Conservation (phyloP, 1,140 invertebrate genomes). For the Spodoptera litura region DNA sequence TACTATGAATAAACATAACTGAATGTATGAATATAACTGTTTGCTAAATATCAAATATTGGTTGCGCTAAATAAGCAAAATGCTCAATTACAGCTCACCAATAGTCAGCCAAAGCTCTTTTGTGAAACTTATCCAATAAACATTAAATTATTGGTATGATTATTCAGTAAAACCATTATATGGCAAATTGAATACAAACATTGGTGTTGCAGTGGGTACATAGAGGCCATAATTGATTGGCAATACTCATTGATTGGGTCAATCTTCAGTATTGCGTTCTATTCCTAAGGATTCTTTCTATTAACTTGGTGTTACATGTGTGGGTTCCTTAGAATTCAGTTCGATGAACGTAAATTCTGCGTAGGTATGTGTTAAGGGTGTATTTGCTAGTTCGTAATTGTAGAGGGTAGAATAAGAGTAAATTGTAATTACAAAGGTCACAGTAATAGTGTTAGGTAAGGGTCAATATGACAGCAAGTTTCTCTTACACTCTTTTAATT, state of each 20-base stretch:
- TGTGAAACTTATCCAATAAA: constrained; percentile 11
- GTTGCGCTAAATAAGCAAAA: not conserved
- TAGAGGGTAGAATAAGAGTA: no score
- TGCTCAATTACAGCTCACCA: not conserved
- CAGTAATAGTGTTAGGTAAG: no score
- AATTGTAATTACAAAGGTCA: no score
- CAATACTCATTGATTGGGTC: no score
- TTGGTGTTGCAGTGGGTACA: not conserved
- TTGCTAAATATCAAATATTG: not conserved
- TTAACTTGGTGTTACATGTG: no score
- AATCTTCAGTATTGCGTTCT: no score
- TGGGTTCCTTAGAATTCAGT: no score
- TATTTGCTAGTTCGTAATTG: no score
- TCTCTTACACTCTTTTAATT: not conserved
- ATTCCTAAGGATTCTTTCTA: no score
- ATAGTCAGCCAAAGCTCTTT: constrained; percentile 8
- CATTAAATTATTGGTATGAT: not conserved
- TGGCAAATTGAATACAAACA: not conserved
- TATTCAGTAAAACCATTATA: not conserved
- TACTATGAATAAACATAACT: not conserved
- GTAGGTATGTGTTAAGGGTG: no score
- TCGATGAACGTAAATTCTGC: no score
- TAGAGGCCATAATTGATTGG: not conserved
- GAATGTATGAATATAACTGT: not conserved
- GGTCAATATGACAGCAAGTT: no score